Evolutionary conservation across 2,797 vertebrate species (phyloP).

Genomic region (Neomorphus geoffroyi): DNA sequence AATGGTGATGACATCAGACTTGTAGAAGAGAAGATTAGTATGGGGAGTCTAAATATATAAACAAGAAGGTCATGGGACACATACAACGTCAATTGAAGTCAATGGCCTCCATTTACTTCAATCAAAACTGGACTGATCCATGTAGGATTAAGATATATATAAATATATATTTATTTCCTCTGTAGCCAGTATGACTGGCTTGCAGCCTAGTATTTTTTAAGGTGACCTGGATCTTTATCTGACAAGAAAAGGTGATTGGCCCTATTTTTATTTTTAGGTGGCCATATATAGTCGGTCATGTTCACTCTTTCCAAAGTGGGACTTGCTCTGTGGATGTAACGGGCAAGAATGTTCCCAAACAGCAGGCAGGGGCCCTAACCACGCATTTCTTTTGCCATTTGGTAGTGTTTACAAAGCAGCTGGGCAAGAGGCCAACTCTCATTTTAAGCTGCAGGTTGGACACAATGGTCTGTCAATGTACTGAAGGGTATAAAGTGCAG

Average conservation of each 20-base stretch:
- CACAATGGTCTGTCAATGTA: constrained; percentile 14
- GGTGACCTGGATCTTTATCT: not conserved
- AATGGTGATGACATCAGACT: constrained; percentile 56
- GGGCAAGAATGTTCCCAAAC: not conserved
- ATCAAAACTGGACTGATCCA: not conserved
- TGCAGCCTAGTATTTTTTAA: constrained; percentile 17
- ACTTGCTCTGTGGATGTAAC: not conserved
- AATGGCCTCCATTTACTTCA: not conserved
- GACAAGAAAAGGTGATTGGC: not conserved
- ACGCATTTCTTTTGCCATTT: not conserved
- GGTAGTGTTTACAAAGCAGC: constrained; percentile 28
- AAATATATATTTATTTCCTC: not conserved
- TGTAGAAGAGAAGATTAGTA: constrained; percentile 22
- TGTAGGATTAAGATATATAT: not conserved
- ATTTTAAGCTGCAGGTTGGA: constrained; percentile 34
- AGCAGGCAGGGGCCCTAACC: not conserved
- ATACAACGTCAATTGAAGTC: not conserved
- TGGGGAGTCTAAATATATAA: constrained; percentile 53
- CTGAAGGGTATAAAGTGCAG: not conserved
- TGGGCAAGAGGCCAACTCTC: constrained; percentile 30
- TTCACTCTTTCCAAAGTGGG: not conserved
- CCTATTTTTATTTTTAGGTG: constrained; percentile 37
- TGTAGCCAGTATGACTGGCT: not conserved
- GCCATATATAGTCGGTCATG: not conserved
- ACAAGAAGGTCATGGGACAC: constrained; percentile 57